Conservation (phyloP, 2,888 invertebrate species). For the Pterostichus madidus region DNA sequence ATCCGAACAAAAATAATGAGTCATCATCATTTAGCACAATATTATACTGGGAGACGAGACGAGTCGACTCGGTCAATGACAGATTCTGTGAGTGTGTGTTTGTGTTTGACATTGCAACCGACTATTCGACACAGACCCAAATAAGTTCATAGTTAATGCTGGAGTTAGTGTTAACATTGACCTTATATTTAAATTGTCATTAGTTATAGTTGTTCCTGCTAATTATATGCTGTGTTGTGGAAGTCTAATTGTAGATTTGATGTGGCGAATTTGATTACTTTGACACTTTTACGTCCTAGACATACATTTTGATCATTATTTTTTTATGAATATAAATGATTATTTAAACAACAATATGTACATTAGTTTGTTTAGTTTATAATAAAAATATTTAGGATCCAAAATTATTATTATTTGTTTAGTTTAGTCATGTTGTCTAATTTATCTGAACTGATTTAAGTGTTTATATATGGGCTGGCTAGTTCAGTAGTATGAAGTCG, state of each 20-base stretch:
- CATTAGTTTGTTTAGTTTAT: too few relatives aligned
- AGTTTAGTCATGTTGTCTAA: too few relatives aligned
- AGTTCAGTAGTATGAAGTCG: too few relatives aligned
- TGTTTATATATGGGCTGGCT: too few relatives aligned
- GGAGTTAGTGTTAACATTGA: neutral
- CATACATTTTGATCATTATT: neutral
- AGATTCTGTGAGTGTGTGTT: neutral
- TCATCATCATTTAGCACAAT: conserved; percentile 4
- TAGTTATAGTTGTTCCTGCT: neutral
- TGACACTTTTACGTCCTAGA: neutral
- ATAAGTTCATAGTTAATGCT: neutral
- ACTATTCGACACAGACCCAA: neutral
- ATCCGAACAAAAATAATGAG: conserved; percentile 7
- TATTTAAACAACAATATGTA: neutral
- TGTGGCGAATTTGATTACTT: neutral
- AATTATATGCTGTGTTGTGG: neutral
- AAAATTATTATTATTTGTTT: too few relatives aligned
- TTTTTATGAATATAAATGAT: neutral
- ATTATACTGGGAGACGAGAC: neutral
- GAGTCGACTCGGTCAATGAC: neutral
- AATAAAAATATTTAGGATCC: too few relatives aligned
- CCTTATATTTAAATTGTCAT: neutral
- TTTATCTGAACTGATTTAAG: too few relatives aligned
- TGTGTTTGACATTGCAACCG: neutral
- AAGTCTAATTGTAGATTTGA: neutral